Evolutionary conservation across 2,888 invertebrate species (phyloP).

Genomic region (Cryptocheilus praepositus): DNA sequence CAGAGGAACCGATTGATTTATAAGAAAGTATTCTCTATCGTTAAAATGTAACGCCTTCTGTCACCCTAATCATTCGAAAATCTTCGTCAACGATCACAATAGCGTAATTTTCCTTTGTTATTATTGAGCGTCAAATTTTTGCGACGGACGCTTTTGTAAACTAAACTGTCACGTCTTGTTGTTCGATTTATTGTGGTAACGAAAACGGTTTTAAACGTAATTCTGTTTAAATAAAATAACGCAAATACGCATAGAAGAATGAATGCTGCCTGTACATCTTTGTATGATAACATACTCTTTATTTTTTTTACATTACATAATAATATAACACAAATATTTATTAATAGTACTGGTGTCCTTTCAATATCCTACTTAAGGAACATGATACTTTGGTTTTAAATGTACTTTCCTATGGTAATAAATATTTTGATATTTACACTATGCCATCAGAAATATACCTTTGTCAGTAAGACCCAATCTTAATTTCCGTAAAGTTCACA

Average conservation of each 20-base stretch:
- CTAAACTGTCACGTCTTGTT: constrained; percentile 37
- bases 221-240: constrained; percentile 43
- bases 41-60: background rate
- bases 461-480: constrained; percentile 20
- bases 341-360: constrained; percentile 41
- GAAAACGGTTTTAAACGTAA: constrained; percentile 32
- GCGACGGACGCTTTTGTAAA: constrained; percentile 32
- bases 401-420: constrained; percentile 49
- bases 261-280: constrained; percentile 34
- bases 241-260: constrained; percentile 18
- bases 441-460: constrained; percentile 18
- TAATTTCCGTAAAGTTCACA: constrained; percentile 18
- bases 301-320: constrained; percentile 47
- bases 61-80: background rate
- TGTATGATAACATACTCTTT: constrained; percentile 41
- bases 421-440: constrained; percentile 28
- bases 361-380: constrained; percentile 50
- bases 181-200: constrained; percentile 24
- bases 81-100: background rate
- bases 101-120: constrained; percentile 3
- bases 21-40: background rate
- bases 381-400: constrained; percentile 56
- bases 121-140: constrained; percentile 11
- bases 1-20: constrained; percentile 5
- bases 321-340: constrained; percentile 47